A percentile compares a stretch with the other conserved stretches of the same genome.
phyloP scores from a whole-genome alignment of 2,888 invertebrate species.

The Apodemia duryi region DNA sequence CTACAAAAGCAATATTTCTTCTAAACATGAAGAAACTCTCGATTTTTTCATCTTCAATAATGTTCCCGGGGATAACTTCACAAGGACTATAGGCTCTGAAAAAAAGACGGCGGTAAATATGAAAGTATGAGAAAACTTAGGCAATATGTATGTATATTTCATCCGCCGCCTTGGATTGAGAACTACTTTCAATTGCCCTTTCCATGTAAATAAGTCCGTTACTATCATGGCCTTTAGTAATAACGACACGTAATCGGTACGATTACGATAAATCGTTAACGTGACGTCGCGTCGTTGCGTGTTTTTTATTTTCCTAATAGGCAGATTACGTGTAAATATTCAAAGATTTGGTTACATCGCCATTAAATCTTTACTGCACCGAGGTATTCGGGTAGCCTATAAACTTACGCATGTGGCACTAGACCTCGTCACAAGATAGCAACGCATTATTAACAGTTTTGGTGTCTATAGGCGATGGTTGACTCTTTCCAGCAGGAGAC shows the following conservation, averaged over 20 bases:
- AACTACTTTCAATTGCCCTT: conserved; percentile 32
- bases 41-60: conserved; percentile 12
- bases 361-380: too few relatives aligned
- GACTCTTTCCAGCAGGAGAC: too few relatives aligned
- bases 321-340: too few relatives aligned
- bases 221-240: conserved; percentile 16
- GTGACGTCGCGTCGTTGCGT: too few relatives aligned
- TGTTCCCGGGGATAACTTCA: conserved; percentile 5
- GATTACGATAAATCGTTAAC: neutral
- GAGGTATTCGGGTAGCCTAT: too few relatives aligned
- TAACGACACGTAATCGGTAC: conserved; percentile 14
- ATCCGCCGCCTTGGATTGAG: conserved; percentile 32
- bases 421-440: too few relatives aligned
- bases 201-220: conserved; percentile 30
- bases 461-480: too few relatives aligned
- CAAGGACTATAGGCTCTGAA: conserved; percentile 9
- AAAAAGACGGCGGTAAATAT: conserved; percentile 19
- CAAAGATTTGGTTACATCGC: too few relatives aligned
- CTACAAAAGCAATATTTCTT: conserved; percentile 8
- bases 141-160: conserved; percentile 37
- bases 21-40: conserved; percentile 4
- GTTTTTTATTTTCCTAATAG: too few relatives aligned
- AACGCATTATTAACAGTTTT: too few relatives aligned
- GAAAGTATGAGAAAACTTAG: conserved; percentile 38
- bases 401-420: too few relatives aligned